Evolutionary conservation across 2,888 invertebrate genomes (phyloP).

Genomic region (Sialis lutaria): DNA sequence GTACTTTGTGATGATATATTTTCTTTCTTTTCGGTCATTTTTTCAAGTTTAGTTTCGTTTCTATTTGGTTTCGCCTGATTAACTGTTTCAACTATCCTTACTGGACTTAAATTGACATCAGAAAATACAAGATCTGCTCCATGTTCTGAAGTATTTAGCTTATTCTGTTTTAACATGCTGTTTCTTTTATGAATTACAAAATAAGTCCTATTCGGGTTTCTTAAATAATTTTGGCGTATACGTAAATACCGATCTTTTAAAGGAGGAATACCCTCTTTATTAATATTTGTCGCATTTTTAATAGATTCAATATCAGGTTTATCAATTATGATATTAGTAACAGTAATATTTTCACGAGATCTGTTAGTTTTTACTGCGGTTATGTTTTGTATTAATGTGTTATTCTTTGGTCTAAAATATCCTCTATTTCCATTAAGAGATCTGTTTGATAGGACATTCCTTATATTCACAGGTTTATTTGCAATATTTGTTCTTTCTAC

Average conservation of each 20-base stretch:
- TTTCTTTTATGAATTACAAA: slow-evolving; percentile 2
- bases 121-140: too few relatives aligned
- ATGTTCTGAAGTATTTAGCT: too few relatives aligned
- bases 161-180: not conserved
- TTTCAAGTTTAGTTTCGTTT: not conserved
- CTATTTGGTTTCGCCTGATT: too few relatives aligned
- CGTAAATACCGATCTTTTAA: not conserved
- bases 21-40: not conserved
- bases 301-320: not conserved
- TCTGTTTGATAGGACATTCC: slow-evolving; percentile 26
- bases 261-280: too few relatives aligned
- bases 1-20: slow-evolving; percentile 20
- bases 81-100: too few relatives aligned
- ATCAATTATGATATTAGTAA: slow-evolving; percentile 7
- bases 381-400: slow-evolving; percentile 6
- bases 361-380: slow-evolving; percentile 19
- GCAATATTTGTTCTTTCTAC: slow-evolving; percentile 35
- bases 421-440: slow-evolving; percentile 30
- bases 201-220: slow-evolving; percentile 3
- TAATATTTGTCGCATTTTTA: not conserved
- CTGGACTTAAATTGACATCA: too few relatives aligned
- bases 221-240: not conserved
- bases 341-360: slow-evolving; percentile 13
- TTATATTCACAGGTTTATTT: slow-evolving; percentile 33
- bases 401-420: slow-evolving; percentile 17